A percentile compares a stretch with the other conserved stretches of the same genome.
Conservation (phyloP, 2,797 vertebrate species). For the Pangasius djambal region DNA sequence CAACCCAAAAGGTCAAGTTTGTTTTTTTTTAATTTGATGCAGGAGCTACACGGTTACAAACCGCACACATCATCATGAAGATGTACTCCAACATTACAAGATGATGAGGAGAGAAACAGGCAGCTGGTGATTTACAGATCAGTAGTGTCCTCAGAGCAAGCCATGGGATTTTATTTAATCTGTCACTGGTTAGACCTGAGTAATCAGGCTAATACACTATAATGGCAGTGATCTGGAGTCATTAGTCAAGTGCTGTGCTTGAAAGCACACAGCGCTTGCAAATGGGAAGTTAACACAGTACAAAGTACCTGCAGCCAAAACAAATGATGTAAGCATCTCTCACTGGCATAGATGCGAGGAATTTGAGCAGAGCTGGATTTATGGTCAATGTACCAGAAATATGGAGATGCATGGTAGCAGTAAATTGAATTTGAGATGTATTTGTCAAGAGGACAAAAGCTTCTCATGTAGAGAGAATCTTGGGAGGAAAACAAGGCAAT, state of each 20-base stretch:
- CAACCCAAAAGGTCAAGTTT: neutral
- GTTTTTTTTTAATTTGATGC: neutral
- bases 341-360: neutral
- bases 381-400: constrained; percentile 29
- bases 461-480: constrained; percentile 11
- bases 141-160: neutral
- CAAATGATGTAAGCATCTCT: constrained; percentile 61
- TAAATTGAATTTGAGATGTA: constrained; percentile 7
- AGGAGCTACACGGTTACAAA: neutral
- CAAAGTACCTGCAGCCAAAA: constrained; percentile 67
- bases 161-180: neutral
- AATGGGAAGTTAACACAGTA: constrained; percentile 73
- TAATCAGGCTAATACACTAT: neutral
- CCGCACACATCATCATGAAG: neutral
- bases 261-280: constrained; percentile 64
- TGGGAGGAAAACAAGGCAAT: constrained; percentile 1
- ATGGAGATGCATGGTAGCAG: neutral
- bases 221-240: constrained; percentile 54
- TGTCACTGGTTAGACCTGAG: neutral
- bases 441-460: constrained; percentile 23
- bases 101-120: neutral
- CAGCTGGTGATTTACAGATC: neutral
- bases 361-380: constrained; percentile 17
- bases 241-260: constrained; percentile 67
- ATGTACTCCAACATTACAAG: neutral